Evolutionary conservation across 2,888 invertebrate genomes (phyloP), one percentile per base, ranked within the genome.

Genomic region (Alviniconcha strummeri): DNA sequence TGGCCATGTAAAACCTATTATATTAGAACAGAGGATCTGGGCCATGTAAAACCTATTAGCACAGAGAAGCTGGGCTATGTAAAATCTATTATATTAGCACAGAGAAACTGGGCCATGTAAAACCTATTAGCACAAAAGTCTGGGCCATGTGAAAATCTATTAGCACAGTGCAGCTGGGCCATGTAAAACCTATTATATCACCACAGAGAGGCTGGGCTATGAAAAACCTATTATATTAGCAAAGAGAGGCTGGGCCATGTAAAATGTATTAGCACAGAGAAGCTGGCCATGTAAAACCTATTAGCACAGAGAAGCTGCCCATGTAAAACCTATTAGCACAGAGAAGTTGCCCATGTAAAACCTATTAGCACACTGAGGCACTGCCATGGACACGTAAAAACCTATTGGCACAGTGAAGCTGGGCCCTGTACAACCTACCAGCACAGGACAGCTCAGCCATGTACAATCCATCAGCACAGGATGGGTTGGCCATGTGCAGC

Each of bases 401-500:
- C 36, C 36, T 36, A 36, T 36, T 36, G 36, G 36, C 36, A 36
- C 36, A 36, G 36, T 1, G 36, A 36, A 36, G 36, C 36, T 36
- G 36, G 36, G 36, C 36, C 36, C 36, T 36, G 36, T 36, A 36
- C 69, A 19, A 72, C 76, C 84, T 85, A 91, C 91, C 91, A 88
- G 90, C 86, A 84, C 91, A 90, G 71, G 89, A 89, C 15, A 91
- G 86, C 83, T 96, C 96, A 93, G 96, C 96, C 90, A 97, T 94
- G 90, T 96, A 95, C 84, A 96, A 95, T 5, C 36, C 3, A 36
- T 3, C 36, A 36, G 36, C 36, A 36, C 36, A 36, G 36, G 97
- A 96, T 89, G 98, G 95, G 92, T 97, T 97, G 11, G 96, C 96
- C 5, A 17, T 3, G 36, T 36, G 3, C 36, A 36, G 36, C 36